Base-by-base conservation (phyloP, 2,113 vertebrate genomes). In the Sebastes schlegelii region DNA sequence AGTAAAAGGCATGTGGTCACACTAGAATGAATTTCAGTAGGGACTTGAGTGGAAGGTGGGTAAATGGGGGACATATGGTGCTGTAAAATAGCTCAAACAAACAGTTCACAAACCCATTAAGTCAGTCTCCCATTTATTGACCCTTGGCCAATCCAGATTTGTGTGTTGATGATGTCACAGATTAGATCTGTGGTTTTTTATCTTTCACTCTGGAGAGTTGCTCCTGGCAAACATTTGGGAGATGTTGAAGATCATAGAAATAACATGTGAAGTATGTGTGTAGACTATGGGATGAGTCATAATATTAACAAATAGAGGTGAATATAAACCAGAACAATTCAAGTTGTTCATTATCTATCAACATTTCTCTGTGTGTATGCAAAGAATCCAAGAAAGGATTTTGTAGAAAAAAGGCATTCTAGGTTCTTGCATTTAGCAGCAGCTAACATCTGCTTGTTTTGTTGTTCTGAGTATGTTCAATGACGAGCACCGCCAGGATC, bases 1-100 rank as follows among this genome's bases (percentile, higher is more conserved):
- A 21, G 42, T 73, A 48, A n/a, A 34, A 54, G 34, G 21, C 67
- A 21, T 51, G 64, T 49, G 51, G 66, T 86, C 67, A 72, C 79
- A 71, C 4, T 46, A 10, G 16, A 45, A 57, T 65, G 26, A 62
- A 51, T 11, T 70, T 80, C 61, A 83, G 45, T 4, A 11, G 55
- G 58, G 63, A 58, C 12, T 74, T 1, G 17, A 52, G 70, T 60
- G 40, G 21, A 74, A 72, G 57, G 55, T 26, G 42, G 72, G 6
- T 46, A 74, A 64, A 73, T 43, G 12, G 62, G 0, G 42, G 52
- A 76, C 0, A n/a, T 83, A 34, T 23, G 34, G 49, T 6, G 26
- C 26, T 67, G 61, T 83, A 60, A 91, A 67, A 82, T 3, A 78
- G 54, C 2, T 48, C 52, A 34, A 69, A 80, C 68, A 79, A 86